Evolutionary conservation across 2,113 vertebrate species (phyloP), one percentile per base, ranked within the genome.

Genomic region (Martes martes): DNA sequence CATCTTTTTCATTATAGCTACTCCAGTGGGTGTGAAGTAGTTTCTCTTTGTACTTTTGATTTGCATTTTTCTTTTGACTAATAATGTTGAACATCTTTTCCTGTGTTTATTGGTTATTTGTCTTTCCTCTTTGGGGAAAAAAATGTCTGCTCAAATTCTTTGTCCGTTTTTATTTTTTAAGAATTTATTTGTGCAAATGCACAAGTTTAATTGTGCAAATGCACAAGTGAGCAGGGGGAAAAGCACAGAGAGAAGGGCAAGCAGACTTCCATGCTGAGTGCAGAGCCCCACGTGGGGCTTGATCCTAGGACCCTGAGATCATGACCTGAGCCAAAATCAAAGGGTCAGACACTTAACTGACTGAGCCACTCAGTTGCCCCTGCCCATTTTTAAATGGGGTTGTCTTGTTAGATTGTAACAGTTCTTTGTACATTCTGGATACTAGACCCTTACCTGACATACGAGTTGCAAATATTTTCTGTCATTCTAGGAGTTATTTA

Each of bases 21-120:
- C 61, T n/a, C 9, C n/a, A 74, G n/a, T 63, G 55, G 28, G 4
- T 52, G n/a, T 65, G n/a, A 95, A 61, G 65, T 74, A 45, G n/a
- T n/a, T 92, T 87, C 42, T 79, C 61, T 24, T 33, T 61, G 16
- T 89, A 80, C 45, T 80, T 88, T 81, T 89, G 42, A 59, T 89
- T 89, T 91, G 19, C 13, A 21, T 95, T 85, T 89, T 13, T 45
- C 11, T 67, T 14, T 31, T 69, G 63, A 67, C 33, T 74, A 61
- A 55, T 67, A 67, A 83, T 84, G 39, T 14, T 26, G 69, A 91
- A 18, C n/a, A 50, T 63, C 45, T 74, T 85, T 91, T 57, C 50
- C 39, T 93, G 23, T 96, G 76, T 79, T 73, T 55, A 42, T 91
- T 91, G 61, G 26, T 95, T 71, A 83, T 76, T 95, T 91, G 11